These are phyloP conservation scores for Rhadinocentrus ornatus DNA, from an alignment of 2,797 vertebrate species.

Conservation along the genomic window DNA sequence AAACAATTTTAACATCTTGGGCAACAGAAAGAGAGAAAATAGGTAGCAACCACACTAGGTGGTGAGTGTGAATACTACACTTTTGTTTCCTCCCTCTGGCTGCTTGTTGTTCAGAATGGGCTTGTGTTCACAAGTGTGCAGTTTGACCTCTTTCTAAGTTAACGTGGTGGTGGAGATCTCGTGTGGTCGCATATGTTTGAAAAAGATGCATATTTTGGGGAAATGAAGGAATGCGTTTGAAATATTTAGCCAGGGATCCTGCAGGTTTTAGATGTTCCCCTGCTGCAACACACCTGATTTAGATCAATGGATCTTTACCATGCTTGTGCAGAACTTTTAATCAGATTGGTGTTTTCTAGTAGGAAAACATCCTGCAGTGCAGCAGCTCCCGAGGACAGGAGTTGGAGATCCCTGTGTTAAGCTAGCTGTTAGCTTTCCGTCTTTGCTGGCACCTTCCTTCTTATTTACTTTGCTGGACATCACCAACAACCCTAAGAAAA, in stretches of 20 bases:
- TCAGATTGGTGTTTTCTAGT: too few species aligned
- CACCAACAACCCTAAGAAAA: background rate
- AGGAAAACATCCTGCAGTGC: background rate
- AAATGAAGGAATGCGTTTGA: background rate
- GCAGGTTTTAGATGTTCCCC: too few species aligned
- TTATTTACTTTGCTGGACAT: too few species aligned
- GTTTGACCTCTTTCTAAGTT: too few species aligned
- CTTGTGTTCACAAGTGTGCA: too few species aligned
- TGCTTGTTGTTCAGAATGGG: too few species aligned
- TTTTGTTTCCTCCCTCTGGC: too few species aligned
- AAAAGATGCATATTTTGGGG: background rate
- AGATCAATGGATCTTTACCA: background rate
- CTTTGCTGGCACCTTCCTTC: background rate
- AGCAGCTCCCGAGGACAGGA: background rate
- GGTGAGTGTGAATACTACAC: too few species aligned
- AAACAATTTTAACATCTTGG: slow-evolving; percentile 14
- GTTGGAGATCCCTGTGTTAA: too few species aligned
- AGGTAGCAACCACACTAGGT: background rate
- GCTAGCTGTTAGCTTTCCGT: background rate
- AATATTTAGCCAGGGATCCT: background rate
- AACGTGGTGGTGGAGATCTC: too few species aligned
- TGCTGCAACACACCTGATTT: too few species aligned
- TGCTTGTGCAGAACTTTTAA: background rate
- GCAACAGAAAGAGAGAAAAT: background rate
- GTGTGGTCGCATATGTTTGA: too few species aligned